Base-by-base conservation (phyloP, 2,797 vertebrate species). In the Lagorchestes hirsutus region DNA sequence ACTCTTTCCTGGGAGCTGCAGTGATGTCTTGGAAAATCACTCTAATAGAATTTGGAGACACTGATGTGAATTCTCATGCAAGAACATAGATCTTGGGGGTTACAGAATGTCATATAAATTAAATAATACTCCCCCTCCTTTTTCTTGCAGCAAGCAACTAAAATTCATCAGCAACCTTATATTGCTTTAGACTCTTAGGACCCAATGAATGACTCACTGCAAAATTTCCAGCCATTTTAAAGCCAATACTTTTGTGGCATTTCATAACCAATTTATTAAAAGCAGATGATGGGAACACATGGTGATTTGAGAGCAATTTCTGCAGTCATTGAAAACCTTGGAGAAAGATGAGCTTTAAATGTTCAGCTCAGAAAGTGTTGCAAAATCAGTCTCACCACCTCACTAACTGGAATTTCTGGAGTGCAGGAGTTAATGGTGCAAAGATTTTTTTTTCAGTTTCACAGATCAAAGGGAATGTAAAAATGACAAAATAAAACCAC, bases 181-280 rank as follows among this genome's bases (percentile, higher is more conserved):
- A 92, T 95, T 96, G 96, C 91, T 97, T 97, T 91, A 93, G 57
- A 96, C 59, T 95, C 93, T 92, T 97, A 91, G 90, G 96, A 55
- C 46, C 57, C 93, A 96, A 91, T n/a, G 54, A 93, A 54, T 93
- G 93, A 97, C 55, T 96, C 94, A 96, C 59, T 96, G 91, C 14
- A 97, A 40, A 54, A 94, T 95, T 96, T 95, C 96, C 93, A 97
- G 96, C 57, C 2, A 54, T 90, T 97, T 97, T 92, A 97, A 97
- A 97, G 90, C 93, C 97, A 97, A 97, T 96, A 74, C 92, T 97
- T 58, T 97, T 97, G 95, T 97, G 91, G 91, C 96, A 93, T 92
- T 96, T 96, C 94, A 90, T 91, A 96, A 97, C 95, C 74, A 92
- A 96, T 96, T 97, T 97, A 95, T 97, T 97, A 97, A 98, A 97